phyloP scores from a whole-genome alignment of 2,113 vertebrate genomes.

The Nyctereutes procyonoides region DNA sequence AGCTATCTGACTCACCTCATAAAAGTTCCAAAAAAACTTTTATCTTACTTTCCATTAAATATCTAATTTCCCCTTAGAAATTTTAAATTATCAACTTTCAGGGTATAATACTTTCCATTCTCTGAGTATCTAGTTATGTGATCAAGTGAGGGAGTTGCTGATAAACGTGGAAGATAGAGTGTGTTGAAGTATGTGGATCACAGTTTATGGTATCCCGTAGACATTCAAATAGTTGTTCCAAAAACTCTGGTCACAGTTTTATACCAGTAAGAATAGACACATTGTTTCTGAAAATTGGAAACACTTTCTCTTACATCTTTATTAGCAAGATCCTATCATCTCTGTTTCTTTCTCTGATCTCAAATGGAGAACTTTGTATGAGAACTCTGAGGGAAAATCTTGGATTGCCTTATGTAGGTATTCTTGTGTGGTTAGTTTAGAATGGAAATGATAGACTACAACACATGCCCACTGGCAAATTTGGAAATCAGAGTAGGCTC shows the following conservation, averaged over 20 bases:
- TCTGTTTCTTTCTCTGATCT: not conserved
- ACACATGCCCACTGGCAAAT: not conserved
- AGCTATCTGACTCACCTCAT: not conserved
- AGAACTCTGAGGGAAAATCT: not conserved
- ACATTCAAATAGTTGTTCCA: not conserved
- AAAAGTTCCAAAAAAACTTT: not conserved
- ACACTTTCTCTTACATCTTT: not conserved
- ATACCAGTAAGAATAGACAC: not conserved
- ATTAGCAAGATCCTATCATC: not conserved
- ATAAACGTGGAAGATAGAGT: not conserved
- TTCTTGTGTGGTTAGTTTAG: not conserved
- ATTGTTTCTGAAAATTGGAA: not conserved
- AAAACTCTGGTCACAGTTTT: not conserved
- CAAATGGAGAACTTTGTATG: not conserved
- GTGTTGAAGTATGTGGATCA: not conserved
- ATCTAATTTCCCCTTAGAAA: constrained; percentile 1
- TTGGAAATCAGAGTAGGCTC: not conserved
- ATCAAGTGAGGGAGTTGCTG: not conserved
- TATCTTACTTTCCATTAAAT: not conserved
- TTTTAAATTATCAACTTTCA: not conserved
- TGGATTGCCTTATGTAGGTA: not conserved
- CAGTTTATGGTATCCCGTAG: not conserved
- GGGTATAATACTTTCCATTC: not conserved
- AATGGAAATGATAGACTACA: not conserved
- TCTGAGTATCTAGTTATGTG: not conserved